Evolutionary conservation across 2,113 vertebrate species (phyloP).

Genomic region (Amblyornis subalaris): DNA sequence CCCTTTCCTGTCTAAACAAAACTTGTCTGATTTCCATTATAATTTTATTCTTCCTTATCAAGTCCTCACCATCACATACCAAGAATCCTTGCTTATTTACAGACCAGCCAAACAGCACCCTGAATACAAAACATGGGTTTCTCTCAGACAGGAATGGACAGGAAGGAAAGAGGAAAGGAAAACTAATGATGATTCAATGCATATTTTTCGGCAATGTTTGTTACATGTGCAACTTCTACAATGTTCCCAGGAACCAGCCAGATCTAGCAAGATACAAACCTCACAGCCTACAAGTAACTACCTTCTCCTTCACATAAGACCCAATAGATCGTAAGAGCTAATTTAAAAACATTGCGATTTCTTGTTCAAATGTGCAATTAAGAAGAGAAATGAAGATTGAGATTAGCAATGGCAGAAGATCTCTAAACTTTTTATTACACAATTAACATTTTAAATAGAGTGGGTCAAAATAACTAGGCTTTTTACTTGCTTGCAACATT

Average conservation of each 20-base stretch:
- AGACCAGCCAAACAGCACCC: neutral
- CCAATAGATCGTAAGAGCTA: conserved; percentile 7
- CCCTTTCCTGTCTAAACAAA: neutral
- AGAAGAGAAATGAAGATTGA: conserved; percentile 50
- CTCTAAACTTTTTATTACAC: conserved; percentile 53
- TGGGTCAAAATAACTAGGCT: conserved; percentile 1
- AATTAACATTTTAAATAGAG: conserved; percentile 53
- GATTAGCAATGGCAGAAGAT: conserved; percentile 29
- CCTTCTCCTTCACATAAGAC: neutral
- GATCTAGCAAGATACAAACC: neutral
- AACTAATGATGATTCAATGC: neutral
- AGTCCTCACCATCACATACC: neutral
- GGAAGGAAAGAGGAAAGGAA: neutral
- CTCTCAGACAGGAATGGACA: neutral
- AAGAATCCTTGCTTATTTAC: neutral
- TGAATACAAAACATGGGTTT: neutral
- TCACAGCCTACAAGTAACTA: neutral
- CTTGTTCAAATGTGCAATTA: conserved; percentile 43
- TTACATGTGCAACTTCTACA: neutral
- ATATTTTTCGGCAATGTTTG: neutral
- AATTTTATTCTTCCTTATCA: neutral
- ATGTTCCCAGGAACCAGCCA: neutral
- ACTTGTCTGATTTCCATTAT: neutral
- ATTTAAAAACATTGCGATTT: conserved; percentile 36
- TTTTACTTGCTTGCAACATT: neutral